These are phyloP conservation scores for Belgica antarctica DNA, from an alignment of 2,888 invertebrate genomes.

Conservation along the genomic window DNA sequence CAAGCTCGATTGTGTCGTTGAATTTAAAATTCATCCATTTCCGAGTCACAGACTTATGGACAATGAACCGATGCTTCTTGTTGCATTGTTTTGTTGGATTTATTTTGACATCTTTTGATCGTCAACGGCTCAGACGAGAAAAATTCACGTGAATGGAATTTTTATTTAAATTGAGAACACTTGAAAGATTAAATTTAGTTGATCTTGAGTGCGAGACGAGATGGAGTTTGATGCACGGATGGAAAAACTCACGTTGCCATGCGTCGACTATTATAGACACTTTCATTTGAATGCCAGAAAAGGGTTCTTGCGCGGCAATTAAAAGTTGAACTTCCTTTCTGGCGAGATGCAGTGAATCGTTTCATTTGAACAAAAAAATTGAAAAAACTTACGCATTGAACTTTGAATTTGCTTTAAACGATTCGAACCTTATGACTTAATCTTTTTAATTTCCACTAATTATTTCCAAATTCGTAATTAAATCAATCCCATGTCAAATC, in stretches of 20 bases:
- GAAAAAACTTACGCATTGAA: background rate
- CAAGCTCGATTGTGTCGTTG: slow-evolving; percentile 20
- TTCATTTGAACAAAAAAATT: background rate
- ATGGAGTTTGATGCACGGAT: background rate
- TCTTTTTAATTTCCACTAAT: too few relatives aligned
- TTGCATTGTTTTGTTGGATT: too few relatives aligned
- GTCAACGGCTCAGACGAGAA: too few relatives aligned
- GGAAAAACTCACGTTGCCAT: background rate
- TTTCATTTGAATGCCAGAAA: slow-evolving; percentile 9
- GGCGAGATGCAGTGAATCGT: background rate
- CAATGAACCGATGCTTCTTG: slow-evolving; percentile 10
- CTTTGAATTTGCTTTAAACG: background rate
- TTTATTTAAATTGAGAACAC: background rate
- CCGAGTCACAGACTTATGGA: background rate
- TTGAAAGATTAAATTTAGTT: slow-evolving; percentile 1
- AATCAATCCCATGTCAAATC: too few relatives aligned
- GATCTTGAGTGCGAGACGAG: background rate
- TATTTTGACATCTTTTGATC: too few relatives aligned
- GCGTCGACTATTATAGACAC: too few relatives aligned
- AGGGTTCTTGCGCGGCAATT: too few relatives aligned
- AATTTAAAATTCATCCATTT: slow-evolving; percentile 7
- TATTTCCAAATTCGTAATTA: too few relatives aligned
- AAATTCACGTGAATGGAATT: slow-evolving; percentile 19
- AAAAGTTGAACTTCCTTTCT: background rate
- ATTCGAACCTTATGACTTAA: too few relatives aligned